Evolutionary conservation across 2,113 vertebrate genomes (phyloP), one percentile per base, ranked within the genome.

Genomic region (Bubo scandiacus): DNA sequence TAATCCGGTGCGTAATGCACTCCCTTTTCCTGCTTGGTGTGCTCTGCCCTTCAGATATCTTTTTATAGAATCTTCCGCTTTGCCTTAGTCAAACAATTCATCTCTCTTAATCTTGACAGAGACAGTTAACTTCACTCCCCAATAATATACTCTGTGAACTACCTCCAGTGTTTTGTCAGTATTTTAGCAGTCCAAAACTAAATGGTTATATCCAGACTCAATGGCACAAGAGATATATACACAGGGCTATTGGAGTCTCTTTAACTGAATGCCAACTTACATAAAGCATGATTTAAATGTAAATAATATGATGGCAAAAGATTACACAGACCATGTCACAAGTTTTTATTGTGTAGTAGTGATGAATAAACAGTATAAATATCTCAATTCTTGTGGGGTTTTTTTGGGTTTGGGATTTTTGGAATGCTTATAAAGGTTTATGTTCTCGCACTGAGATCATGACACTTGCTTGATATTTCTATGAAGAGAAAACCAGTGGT

Each of bases 271-370:
- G 86, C 87, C 88, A 82, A 11, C 71, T 85, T 86, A 47, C 42
- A 94, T 85, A 89, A 91, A 97, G 32, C n/a, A 66, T 91, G 32
- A 95, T 86, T 89, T 92, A 85, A 85, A 90, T 95, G 54, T 95
- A 95, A 94, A 89, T 87, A 92, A 36, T 29, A 7, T 13, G 58
- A 73, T 54, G 54, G 61, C 16, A 89, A 86, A 89, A 84, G 49
- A 68, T 89, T 68, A 71, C 65, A 89, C 47, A 70, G 58, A 30
- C 4, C 2, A 5, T 49, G 80, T 86, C 66, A 73, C 21, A 45
- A 89, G 43, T 91, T 71, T 94, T 57, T 88, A 12, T 87, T 87
- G 49, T 89, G 84, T 70, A 89, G 62, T 57, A 66, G 27, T 79
- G 52, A 62, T 75, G 86, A 79, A 91, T 73, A 92, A 83, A 90